phyloP scores from a whole-genome alignment of 2,888 invertebrate genomes.

The Pterostichus niger region DNA sequence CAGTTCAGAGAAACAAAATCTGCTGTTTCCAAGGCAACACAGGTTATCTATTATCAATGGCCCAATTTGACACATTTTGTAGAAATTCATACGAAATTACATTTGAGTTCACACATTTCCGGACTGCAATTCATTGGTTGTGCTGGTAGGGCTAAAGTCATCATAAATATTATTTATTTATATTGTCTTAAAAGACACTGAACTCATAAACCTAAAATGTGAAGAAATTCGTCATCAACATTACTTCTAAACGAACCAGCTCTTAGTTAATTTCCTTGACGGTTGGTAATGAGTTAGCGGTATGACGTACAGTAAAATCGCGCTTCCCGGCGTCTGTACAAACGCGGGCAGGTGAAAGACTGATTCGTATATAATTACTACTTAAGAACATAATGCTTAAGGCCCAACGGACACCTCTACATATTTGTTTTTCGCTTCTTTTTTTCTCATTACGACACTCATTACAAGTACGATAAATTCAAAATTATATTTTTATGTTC shows the following conservation, averaged over 20 bases:
- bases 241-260: neutral
- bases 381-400: neutral
- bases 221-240: neutral
- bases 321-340: no score
- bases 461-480: neutral
- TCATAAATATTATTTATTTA: neutral
- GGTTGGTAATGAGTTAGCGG: neutral
- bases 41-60: no score
- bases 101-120: no score
- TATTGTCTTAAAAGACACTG: neutral
- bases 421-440: neutral
- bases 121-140: no score
- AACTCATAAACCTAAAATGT: neutral
- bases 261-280: neutral
- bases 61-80: no score
- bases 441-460: conserved; percentile 2
- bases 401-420: neutral
- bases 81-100: no score
- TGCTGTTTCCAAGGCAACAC: no score
- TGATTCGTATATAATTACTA: conserved; percentile 50
- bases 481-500: no score
- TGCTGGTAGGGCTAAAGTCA: no score
- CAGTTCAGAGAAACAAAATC: no score
- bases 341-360: conserved; percentile 34
- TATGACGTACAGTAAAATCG: neutral